Base-by-base conservation (phyloP, 2,888 invertebrate genomes). In the Strigamia maritima region DNA sequence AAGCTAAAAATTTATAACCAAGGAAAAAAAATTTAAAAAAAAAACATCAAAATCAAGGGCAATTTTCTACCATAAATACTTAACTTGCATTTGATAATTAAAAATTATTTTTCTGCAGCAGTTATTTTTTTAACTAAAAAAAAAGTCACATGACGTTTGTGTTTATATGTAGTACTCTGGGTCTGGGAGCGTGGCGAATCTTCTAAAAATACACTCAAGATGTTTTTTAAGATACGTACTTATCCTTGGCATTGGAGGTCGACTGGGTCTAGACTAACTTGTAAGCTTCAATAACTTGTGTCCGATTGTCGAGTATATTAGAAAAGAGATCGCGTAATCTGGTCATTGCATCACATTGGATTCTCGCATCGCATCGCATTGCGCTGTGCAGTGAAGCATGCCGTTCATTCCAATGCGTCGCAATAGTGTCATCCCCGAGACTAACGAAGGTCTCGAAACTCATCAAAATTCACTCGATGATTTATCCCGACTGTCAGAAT, bases 341-440 rank as follows among this genome's bases (percentile, higher is more conserved):
- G 6, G 22, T 19, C 6, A 54, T 54, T 54, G 54, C 54, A 54
- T 54, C 54, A 54, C 19, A 26, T 70, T 70, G 26, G 70, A 16
- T 70, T 12, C n/a, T 1, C 26, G 28, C 70, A 28, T 65, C 22
- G 31, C 31, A 35, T 65, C 70, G 24, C 31, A 35, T 65, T 28
- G 24, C n/a, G 49, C 1, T 12, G 26, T 26, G 24, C 28, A 70
- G 70, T 28, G 26, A 70, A 28, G 28, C 70, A 28, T 1, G 3
- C 26, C 24, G 3, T 3, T 65, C 8, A 26, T 65, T 26, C 65
- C 70, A 14, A 60, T 26, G 70, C 70, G 70, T 26, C 70, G 70
- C 14, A 70, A 70, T 14, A 70, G 70, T 70, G 70, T 70, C 70
- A 70, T 70, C 26, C 70, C 70, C 70, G 70, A 70, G n/a, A 70